Conservation (phyloP, 2,797 vertebrate species). For the Platyrinchus mystaceus region DNA sequence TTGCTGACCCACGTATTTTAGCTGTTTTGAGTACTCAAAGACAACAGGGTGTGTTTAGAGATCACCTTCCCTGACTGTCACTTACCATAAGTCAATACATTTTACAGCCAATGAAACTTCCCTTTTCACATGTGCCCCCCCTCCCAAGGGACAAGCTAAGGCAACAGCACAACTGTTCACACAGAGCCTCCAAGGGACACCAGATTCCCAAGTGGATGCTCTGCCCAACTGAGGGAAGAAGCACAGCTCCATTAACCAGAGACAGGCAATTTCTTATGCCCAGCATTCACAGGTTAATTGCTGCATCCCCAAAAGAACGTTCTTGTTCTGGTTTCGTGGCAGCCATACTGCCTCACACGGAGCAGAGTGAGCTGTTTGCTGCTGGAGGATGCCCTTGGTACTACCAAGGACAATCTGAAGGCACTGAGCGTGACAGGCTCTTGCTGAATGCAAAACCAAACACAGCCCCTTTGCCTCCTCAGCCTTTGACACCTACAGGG, state of each 20-base stretch:
- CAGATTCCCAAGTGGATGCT: not conserved
- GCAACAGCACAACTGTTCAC: not conserved
- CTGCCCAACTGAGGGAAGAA: not conserved
- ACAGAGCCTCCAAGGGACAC: not conserved
- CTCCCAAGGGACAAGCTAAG: not conserved
- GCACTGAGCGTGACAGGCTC: not conserved
- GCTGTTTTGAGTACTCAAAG: not conserved
- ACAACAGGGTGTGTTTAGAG: accelerated
- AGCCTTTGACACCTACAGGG: not conserved
- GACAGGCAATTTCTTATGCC: not conserved
- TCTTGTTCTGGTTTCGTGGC: not conserved
- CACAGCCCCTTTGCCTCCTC: not conserved
- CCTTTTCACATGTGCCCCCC: not conserved
- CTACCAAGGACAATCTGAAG: slow-evolving; percentile 25
- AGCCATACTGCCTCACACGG: not conserved
- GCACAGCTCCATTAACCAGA: slow-evolving; percentile 30
- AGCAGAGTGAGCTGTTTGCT: not conserved
- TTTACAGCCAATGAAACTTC: not conserved
- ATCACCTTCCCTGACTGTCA: not conserved
- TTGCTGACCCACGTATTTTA: not conserved
- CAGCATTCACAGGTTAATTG: slow-evolving; percentile 19
- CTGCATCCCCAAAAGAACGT: not conserved
- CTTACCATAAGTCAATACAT: not conserved
- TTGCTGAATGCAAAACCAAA: not conserved
- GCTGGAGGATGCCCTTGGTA: slow-evolving; percentile 44